Percentiles rank a stretch among this genome's conserved stretches.
Evolutionary conservation across 1,140 invertebrate genomes (phyloP).

Genomic region (Holcopasites calliopsidis): DNA sequence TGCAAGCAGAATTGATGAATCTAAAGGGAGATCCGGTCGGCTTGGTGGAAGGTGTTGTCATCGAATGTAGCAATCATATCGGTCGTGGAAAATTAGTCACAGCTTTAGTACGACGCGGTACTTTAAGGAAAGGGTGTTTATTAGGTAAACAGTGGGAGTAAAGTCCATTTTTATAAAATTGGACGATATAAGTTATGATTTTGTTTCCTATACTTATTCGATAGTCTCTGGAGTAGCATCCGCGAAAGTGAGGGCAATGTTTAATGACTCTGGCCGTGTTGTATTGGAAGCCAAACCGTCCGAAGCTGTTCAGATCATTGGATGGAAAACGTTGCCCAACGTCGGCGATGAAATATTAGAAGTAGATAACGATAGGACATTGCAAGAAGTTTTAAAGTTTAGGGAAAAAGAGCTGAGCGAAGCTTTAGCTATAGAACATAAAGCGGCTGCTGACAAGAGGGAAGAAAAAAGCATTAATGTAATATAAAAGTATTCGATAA

Average conservation of each 20-base stretch:
- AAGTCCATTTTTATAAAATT: constrained; percentile 4
- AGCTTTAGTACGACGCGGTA: constrained; percentile 93
- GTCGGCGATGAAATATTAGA: constrained; percentile 94
- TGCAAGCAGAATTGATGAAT: constrained; percentile 94
- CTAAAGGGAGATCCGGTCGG: constrained; percentile 91
- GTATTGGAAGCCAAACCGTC: constrained; percentile 87
- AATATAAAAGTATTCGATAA: neutral
- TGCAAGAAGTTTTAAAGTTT: constrained; percentile 85
- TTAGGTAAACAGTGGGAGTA: constrained; percentile 77
- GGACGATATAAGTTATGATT: neutral
- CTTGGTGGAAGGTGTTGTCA: constrained; percentile 91
- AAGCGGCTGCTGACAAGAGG: constrained; percentile 84
- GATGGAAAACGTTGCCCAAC: constrained; percentile 92
- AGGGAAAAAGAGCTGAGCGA: constrained; percentile 81
- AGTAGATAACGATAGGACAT: constrained; percentile 88
- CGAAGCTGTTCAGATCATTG: constrained; percentile 92
- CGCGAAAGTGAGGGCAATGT: constrained; percentile 93
- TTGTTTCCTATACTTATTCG: constrained; percentile 10
- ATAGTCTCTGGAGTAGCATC: constrained; percentile 88
- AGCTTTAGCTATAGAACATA: constrained; percentile 82
- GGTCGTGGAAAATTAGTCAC: constrained; percentile 92
- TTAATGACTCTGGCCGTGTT: constrained; percentile 87
- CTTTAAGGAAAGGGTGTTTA: constrained; percentile 88
- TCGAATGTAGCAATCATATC: constrained; percentile 91
- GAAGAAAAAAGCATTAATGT: constrained; percentile 25